Conservation (phyloP, 2,113 vertebrate genomes). For the Mirounga angustirostris region DNA sequence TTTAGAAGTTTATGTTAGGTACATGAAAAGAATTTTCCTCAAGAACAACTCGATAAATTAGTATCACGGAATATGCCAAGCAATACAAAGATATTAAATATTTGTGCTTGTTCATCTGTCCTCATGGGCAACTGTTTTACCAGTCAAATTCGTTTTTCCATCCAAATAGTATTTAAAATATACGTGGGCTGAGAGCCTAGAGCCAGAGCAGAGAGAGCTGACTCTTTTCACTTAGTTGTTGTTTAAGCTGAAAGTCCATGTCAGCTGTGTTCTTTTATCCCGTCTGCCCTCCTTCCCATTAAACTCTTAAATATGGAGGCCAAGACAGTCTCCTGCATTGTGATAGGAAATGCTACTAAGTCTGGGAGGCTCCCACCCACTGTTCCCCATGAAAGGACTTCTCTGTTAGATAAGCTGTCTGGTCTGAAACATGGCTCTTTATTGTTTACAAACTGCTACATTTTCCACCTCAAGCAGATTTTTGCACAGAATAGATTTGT, state of each 20-base stretch:
- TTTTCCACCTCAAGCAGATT: slow-evolving; percentile 85
- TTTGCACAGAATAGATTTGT: slow-evolving; percentile 83
- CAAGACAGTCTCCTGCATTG: slow-evolving; percentile 77
- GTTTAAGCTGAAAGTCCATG: slow-evolving; percentile 67
- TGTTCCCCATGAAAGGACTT: slow-evolving; percentile 78
- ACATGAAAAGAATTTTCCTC: background rate
- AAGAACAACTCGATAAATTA: slow-evolving; percentile 14
- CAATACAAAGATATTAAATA: background rate
- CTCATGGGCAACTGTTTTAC: slow-evolving; percentile 51
- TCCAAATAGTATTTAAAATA: slow-evolving; percentile 47
- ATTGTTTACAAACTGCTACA: slow-evolving; percentile 84
- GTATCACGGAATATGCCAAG: background rate
- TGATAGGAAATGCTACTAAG: slow-evolving; percentile 75
- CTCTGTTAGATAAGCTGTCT: slow-evolving; percentile 86
- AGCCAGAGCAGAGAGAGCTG: background rate
- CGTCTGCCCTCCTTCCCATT: slow-evolving; percentile 72
- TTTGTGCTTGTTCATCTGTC: background rate
- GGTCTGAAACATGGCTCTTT: slow-evolving; percentile 82
- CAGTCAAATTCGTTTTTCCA: slow-evolving; percentile 56
- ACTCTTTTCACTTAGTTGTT: slow-evolving; percentile 62
- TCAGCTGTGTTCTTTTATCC: slow-evolving; percentile 65
- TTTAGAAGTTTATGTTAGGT: slow-evolving; percentile 22
- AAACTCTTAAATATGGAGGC: slow-evolving; percentile 78
- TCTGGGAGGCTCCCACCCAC: slow-evolving; percentile 79
- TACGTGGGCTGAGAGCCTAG: slow-evolving; percentile 29